These are phyloP conservation scores for Etheostoma spectabile DNA, from an alignment of 2,113 vertebrate genomes.

Conservation along the genomic window DNA sequence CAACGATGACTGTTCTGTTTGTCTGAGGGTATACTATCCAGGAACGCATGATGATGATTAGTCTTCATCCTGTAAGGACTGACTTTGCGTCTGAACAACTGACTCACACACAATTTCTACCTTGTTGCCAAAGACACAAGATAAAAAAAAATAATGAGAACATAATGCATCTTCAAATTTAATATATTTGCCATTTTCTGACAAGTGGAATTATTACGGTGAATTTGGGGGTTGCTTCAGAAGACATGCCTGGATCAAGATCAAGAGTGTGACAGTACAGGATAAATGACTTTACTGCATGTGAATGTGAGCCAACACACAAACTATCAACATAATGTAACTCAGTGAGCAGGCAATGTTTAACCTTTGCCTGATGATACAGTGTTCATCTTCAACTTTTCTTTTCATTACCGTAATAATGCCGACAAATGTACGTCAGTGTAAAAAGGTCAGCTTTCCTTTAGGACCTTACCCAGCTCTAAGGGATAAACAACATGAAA, in stretches of 20 bases:
- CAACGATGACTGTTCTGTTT: slow-evolving; percentile 40
- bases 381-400: background rate
- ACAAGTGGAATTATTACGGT: slow-evolving; percentile 17
- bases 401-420: background rate
- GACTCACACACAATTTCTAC: slow-evolving; percentile 57
- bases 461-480: background rate
- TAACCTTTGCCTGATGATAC: slow-evolving; percentile 16
- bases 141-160: slow-evolving; percentile 19
- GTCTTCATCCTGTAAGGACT: slow-evolving; percentile 21
- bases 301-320: slow-evolving; percentile 17
- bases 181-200: slow-evolving; percentile 10
- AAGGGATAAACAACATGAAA: too few species aligned
- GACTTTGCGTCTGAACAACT: slow-evolving; percentile 32
- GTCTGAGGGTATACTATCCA: slow-evolving; percentile 15
- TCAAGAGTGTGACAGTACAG: slow-evolving; percentile 14
- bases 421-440: background rate
- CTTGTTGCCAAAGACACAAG: slow-evolving; percentile 40
- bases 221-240: slow-evolving; percentile 25
- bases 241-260: slow-evolving; percentile 23
- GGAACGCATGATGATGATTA: slow-evolving; percentile 28
- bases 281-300: slow-evolving; percentile 28
- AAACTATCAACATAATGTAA: slow-evolving; percentile 16
- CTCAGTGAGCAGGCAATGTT: slow-evolving; percentile 1
- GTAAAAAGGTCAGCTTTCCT: slow-evolving; percentile 22
- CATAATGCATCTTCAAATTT: slow-evolving; percentile 17